These are phyloP conservation scores for Vannuccia rotundouncinata DNA, from an alignment of 2,888 invertebrate species.

Conservation along the genomic window DNA sequence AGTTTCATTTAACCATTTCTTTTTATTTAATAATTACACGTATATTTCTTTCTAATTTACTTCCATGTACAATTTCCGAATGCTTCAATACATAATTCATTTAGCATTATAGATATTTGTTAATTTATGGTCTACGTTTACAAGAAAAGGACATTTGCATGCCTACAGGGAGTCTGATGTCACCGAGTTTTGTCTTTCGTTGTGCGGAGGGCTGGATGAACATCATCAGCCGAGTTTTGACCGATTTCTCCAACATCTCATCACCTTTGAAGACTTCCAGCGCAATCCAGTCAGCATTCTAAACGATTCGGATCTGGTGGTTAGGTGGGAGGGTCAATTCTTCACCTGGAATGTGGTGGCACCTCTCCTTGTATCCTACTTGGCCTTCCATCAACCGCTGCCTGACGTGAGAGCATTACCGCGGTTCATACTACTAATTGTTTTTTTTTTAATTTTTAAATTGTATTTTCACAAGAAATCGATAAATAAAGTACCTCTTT, in stretches of 20 bases:
- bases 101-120: neutral
- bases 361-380: slow-evolving; percentile 77
- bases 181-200: slow-evolving; percentile 66
- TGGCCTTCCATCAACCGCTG: slow-evolving; percentile 76
- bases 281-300: slow-evolving; percentile 68
- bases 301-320: slow-evolving; percentile 71
- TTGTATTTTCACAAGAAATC: too few relatives aligned
- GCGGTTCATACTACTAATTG: too few relatives aligned
- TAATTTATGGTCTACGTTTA: neutral
- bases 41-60: too few relatives aligned
- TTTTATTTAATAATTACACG: too few relatives aligned
- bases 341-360: slow-evolving; percentile 84
- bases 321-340: slow-evolving; percentile 73
- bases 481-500: too few relatives aligned
- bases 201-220: slow-evolving; percentile 66
- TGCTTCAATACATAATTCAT: too few relatives aligned
- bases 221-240: slow-evolving; percentile 59
- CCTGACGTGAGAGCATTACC: slow-evolving; percentile 59
- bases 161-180: neutral
- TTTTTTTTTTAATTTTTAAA: too few relatives aligned
- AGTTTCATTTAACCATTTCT: too few relatives aligned
- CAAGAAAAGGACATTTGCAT: neutral
- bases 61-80: too few relatives aligned
- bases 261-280: slow-evolving; percentile 63
- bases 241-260: slow-evolving; percentile 63